phyloP scores from a whole-genome alignment of 2,888 invertebrate species.

The Celastrina argiolus region DNA sequence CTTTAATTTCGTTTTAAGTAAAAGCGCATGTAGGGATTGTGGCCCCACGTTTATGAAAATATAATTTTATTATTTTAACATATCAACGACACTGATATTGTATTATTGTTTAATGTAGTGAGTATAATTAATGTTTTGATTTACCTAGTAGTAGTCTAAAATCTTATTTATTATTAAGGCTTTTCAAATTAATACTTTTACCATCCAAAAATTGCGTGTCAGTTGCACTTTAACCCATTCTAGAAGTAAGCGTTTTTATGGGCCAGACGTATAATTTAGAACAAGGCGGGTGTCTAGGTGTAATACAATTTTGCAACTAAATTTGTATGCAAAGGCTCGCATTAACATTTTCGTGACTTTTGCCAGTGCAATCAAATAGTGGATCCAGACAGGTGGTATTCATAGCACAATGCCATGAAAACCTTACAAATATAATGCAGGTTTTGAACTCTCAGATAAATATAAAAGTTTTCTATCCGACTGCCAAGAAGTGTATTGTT shows the following conservation, averaged over 20 bases:
- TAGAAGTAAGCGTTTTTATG: not conserved
- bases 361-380: constrained; percentile 33
- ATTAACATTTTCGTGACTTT: constrained; percentile 33
- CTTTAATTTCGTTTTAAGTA: no score
- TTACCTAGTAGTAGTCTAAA: no score
- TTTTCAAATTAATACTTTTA: no score
- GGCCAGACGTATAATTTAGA: not conserved
- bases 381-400: constrained; percentile 32
- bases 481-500: no score
- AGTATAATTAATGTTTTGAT: no score
- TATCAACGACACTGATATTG: no score
- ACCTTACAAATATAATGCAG: not conserved
- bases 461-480: no score
- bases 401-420: constrained; percentile 33
- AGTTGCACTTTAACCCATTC: not conserved
- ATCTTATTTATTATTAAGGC: no score
- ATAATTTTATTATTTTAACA: no score
- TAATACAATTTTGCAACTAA: constrained; percentile 19
- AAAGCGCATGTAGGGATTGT: no score
- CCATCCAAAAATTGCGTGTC: not conserved
- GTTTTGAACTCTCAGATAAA: not conserved
- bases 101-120: no score
- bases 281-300: constrained; percentile 11
- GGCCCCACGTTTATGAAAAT: no score
- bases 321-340: constrained; percentile 25